phyloP scores from a whole-genome alignment of 1,140 invertebrate species.

The Eriocheir sinensis region DNA sequence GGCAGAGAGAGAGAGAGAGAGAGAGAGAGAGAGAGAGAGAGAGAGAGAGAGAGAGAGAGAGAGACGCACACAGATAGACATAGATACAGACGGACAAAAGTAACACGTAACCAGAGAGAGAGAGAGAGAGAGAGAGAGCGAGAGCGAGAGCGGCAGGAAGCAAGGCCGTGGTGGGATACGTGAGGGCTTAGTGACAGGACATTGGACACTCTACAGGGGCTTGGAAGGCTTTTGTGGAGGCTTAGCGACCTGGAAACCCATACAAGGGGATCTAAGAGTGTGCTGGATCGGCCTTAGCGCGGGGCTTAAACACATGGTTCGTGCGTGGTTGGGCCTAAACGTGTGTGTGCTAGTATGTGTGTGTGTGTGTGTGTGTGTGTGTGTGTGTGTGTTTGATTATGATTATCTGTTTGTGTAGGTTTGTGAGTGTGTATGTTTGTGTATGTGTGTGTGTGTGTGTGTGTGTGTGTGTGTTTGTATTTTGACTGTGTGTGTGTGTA shows the following conservation, averaged over 20 bases:
- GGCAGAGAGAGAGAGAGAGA: too few species aligned
- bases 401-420: too few species aligned
- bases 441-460: constrained; percentile 23
- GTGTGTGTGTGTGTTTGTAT: background rate
- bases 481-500: background rate
- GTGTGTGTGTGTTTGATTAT: constrained; percentile 11
- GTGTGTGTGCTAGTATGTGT: too few species aligned
- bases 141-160: background rate
- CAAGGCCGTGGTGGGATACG: background rate
- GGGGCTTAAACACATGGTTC: too few species aligned
- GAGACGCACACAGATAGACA: too few species aligned
- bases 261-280: background rate
- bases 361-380: background rate
- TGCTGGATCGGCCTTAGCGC: too few species aligned
- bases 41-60: too few species aligned
- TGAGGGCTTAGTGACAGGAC: constrained; percentile 12
- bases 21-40: background rate
- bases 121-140: background rate
- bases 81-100: background rate
- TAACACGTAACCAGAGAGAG: too few species aligned
- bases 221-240: background rate
- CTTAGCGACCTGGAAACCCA: constrained; percentile 12
- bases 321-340: too few species aligned
- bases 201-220: constrained; percentile 18
- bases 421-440: background rate